Base-by-base conservation (phyloP, 2,797 vertebrate genomes). In the Cyprinella venusta region DNA sequence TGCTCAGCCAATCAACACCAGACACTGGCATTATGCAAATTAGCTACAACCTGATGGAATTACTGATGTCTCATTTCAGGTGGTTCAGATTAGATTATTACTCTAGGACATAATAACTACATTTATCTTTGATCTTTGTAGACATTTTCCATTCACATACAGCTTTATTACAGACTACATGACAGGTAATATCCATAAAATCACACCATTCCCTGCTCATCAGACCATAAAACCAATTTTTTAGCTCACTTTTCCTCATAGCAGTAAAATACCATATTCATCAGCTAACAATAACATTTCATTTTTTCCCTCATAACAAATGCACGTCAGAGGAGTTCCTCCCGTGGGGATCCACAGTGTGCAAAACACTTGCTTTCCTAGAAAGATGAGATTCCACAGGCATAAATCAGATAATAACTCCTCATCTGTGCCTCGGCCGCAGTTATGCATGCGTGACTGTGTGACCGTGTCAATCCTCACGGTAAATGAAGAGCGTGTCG, bases 401-500 rank as follows among this genome's bases (percentile, higher is more conserved):
- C 6, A 13, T 61, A 45, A 56, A 80, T 80, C 16, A 33, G 30
- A 71, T 6, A 33, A n/a, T 0, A n/a, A 6, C 52, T 69, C 15
- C 7, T 65, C 30, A 26, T 9, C 45, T 24, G 45, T 24, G 36
- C 36, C 19, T 63, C 15, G 63, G 36, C 59, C 26, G 24, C 30
- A n/a, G 16, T 48, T 8, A 54, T 19, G n/a, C 9, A 42, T n/a
- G 50, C 9, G 36, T 70, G 65, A 45, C 65, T 56, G 16, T 56
- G 65, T 40, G 65, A 42, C 9, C n/a, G 26, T 13, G 45, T 69
- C 21, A 24, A 40, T 69, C 65, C 69, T 80, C 50, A 70, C 9
- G 50, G 65, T 30, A 21, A 80, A 80, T 33, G 26, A 80, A 71
- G 78, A 80, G 68, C 7, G 24, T 61, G 52, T 61, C 38, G 18